Conservation (phyloP, 2,888 invertebrate species). For the Hyles lineata region DNA sequence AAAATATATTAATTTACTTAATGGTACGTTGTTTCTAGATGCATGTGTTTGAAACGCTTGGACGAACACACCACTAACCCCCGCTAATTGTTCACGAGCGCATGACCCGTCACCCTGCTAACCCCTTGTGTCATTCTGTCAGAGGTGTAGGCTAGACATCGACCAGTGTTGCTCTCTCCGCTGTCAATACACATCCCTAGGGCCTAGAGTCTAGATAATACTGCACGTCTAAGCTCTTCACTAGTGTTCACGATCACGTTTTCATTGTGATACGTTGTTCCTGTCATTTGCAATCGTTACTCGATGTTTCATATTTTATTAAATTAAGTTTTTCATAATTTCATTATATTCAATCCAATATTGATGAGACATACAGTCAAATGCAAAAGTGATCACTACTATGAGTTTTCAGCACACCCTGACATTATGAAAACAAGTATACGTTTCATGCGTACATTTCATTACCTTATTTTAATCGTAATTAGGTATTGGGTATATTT, state of each 20-base stretch:
- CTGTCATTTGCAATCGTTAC: too few relatives aligned
- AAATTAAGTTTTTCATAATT: too few relatives aligned
- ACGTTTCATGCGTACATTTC: constrained; percentile 4
- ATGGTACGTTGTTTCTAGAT: constrained; percentile 68
- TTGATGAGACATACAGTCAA: background rate
- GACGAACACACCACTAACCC: constrained; percentile 14
- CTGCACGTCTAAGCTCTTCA: too few relatives aligned
- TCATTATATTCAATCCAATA: too few relatives aligned
- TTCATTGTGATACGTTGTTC: too few relatives aligned
- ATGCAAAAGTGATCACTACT: background rate
- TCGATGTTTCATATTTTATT: too few relatives aligned
- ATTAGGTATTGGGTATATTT: constrained; percentile 22
- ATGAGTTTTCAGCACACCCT: background rate
- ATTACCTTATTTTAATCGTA: background rate
- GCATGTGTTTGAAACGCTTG: constrained; percentile 49
- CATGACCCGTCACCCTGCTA: constrained; percentile 12
- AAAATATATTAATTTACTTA: constrained; percentile 41
- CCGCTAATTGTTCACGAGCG: background rate
- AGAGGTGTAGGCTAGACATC: background rate
- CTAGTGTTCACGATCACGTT: too few relatives aligned
- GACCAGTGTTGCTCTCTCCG: too few relatives aligned
- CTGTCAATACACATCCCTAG: too few relatives aligned
- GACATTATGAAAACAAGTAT: constrained; percentile 26
- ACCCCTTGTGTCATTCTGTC: constrained; percentile 17
- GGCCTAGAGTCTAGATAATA: too few relatives aligned